These are phyloP conservation scores for Enhydra lutris DNA, from an alignment of 2,113 vertebrate species.

Conservation along the genomic window DNA sequence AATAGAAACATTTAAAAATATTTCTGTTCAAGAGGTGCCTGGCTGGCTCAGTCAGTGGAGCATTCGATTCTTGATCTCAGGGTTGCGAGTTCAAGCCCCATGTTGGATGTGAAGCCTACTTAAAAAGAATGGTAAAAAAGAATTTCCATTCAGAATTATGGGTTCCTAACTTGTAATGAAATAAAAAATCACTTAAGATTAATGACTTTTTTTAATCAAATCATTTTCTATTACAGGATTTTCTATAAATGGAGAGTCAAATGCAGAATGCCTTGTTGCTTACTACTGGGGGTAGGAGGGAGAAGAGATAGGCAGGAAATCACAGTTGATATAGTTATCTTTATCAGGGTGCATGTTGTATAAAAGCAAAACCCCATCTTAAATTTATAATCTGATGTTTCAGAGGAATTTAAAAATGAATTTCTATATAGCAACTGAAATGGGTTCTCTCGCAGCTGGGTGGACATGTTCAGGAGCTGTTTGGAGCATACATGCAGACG, in stretches of 20 bases:
- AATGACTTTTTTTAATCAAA: neutral
- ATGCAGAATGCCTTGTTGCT: neutral
- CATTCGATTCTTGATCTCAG: neutral
- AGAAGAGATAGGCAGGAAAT: neutral
- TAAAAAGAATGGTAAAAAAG: neutral
- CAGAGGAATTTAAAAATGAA: neutral
- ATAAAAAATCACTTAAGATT: neutral
- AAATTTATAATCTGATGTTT: neutral
- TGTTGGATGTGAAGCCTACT: neutral
- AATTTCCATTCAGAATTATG: neutral
- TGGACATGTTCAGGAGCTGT: conserved; percentile 50
- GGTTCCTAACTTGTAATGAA: neutral
- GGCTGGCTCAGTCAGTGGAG: neutral
- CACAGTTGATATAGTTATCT: neutral
- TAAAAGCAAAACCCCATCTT: conserved; percentile 8
- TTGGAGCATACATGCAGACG: neutral
- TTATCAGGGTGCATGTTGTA: neutral
- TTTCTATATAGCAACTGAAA: neutral
- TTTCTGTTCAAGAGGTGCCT: neutral
- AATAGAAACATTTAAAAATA: neutral
- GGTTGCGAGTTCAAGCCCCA: neutral
- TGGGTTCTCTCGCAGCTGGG: neutral
- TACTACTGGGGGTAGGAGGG: neutral
- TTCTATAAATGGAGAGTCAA: neutral
- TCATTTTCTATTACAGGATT: neutral